These are phyloP conservation scores for Brachirus orientalis DNA, from an alignment of 2,113 vertebrate genomes.

Conservation along the genomic window DNA sequence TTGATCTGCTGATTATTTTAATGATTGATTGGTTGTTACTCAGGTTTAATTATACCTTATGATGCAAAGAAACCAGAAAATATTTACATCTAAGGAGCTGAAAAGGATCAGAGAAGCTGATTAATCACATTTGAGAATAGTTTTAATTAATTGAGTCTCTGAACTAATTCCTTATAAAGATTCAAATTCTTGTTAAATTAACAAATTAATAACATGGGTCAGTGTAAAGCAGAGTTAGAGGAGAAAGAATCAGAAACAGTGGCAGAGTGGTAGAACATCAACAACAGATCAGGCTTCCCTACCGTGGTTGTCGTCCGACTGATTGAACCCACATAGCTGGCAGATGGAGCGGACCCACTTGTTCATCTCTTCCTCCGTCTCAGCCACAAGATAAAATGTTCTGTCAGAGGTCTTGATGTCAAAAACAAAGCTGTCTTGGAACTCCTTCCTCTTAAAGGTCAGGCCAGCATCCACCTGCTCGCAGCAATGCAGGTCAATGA, in stretches of 20 bases:
- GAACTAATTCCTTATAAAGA: no score
- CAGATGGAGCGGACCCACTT: slow-evolving; percentile 99
- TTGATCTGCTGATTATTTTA: no score
- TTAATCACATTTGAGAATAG: no score
- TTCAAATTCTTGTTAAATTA: no score
- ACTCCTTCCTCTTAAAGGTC: slow-evolving; percentile 98
- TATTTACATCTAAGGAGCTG: no score
- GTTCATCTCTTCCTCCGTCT: slow-evolving; percentile 98
- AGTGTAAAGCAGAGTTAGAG: neutral
- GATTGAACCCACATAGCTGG: slow-evolving; percentile 98
- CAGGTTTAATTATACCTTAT: no score
- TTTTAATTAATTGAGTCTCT: no score
- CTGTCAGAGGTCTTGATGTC: slow-evolving; percentile 97
- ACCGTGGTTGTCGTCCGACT: slow-evolving; percentile 94
- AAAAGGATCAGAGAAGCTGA: no score
- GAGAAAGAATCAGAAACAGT: neutral
- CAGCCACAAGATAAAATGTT: slow-evolving; percentile 97
- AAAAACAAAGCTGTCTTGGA: slow-evolving; percentile 97
- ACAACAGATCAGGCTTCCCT: slow-evolving; percentile 39
- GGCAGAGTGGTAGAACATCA: neutral
- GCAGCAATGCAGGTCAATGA: slow-evolving; percentile 97
- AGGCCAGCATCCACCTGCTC: slow-evolving; percentile 97
- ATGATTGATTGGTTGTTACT: no score
- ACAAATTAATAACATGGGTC: neutral
- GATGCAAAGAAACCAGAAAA: no score